Evolutionary conservation across 1,140 invertebrate species (phyloP).

Genomic region (Lepidurus arcticus): DNA sequence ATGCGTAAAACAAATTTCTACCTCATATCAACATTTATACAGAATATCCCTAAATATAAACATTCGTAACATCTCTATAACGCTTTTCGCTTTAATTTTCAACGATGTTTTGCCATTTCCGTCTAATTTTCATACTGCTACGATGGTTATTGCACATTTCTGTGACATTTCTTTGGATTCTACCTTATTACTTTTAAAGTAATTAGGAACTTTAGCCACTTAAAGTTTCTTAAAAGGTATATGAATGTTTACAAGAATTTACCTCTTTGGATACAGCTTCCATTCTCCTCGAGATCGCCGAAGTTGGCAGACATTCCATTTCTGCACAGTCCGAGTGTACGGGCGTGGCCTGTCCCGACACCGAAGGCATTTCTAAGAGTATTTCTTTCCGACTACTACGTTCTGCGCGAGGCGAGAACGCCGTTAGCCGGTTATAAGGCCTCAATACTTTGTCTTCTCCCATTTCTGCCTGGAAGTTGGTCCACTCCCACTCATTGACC

Average conservation of each 20-base stretch:
- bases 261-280: background rate
- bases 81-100: no score
- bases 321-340: background rate
- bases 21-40: no score
- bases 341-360: constrained; percentile 9
- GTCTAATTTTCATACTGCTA: no score
- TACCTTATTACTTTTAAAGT: no score
- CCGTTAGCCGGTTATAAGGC: constrained; percentile 27
- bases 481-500: constrained; percentile 6
- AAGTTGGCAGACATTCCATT: background rate
- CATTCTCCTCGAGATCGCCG: background rate
- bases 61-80: no score
- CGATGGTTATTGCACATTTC: no score
- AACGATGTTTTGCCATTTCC: no score
- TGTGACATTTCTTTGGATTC: no score
- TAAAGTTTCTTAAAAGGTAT: background rate
- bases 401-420: background rate
- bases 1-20: no score
- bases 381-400: constrained; percentile 3
- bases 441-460: constrained; percentile 19
- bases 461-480: background rate
- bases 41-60: no score
- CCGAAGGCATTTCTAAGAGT: background rate
- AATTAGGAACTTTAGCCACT: background rate
- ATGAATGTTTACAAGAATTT: background rate